A percentile compares a stretch with the other conserved stretches of the same genome.
Evolutionary conservation across 2,888 invertebrate species (phyloP).

Genomic region (Agonopterix alstromeriana): DNA sequence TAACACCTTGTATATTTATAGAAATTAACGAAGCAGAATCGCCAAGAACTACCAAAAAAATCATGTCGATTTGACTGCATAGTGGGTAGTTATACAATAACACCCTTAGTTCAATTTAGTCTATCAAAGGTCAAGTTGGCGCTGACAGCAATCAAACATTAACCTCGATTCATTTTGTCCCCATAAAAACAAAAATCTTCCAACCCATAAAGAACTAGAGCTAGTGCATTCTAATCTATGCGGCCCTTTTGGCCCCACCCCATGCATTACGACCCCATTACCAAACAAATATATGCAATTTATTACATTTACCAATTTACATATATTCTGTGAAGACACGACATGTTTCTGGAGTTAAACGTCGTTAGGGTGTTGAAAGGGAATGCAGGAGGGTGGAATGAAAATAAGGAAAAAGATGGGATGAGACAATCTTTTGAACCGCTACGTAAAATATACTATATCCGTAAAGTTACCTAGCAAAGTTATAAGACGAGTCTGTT

Average conservation of each 20-base stretch:
- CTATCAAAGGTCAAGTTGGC: no score
- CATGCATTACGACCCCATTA: slow-evolving; percentile 58
- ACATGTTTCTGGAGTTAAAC: slow-evolving; percentile 57
- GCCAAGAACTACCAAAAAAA: no score
- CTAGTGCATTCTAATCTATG: slow-evolving; percentile 27
- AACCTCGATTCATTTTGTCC: not conserved
- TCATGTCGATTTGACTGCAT: no score
- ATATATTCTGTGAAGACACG: slow-evolving; percentile 59
- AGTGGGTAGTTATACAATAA: no score
- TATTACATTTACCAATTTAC: slow-evolving; percentile 75
- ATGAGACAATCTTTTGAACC: not conserved
- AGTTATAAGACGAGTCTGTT: no score
- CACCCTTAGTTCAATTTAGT: no score
- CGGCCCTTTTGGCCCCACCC: slow-evolving; percentile 40
- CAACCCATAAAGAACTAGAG: slow-evolving; percentile 22
- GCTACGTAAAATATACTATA: not conserved
- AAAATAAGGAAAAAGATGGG: slow-evolving; percentile 5
- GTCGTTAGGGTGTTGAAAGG: slow-evolving; percentile 42
- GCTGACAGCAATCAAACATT: not conserved
- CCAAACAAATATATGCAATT: slow-evolving; percentile 71
- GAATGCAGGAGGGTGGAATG: slow-evolving; percentile 20
- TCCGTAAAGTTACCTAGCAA: not conserved
- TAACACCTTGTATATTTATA: no score
- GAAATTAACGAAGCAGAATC: no score
- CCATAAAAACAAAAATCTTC: not conserved